Conservation (phyloP, 2,888 invertebrate species). For the Saturnia japonica region DNA sequence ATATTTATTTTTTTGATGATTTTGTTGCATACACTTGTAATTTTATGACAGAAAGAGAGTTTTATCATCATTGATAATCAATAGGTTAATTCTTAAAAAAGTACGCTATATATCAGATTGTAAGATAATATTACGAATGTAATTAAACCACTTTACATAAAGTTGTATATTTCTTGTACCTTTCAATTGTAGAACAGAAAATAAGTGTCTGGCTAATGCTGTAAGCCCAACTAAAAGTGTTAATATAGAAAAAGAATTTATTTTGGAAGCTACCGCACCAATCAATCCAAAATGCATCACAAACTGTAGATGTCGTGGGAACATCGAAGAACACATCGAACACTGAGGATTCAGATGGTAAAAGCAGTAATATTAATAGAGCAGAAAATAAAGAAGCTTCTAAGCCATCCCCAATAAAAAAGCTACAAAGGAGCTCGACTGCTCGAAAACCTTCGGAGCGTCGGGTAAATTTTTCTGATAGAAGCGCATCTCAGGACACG, state of each 20-base stretch:
- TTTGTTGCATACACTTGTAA: too few relatives aligned
- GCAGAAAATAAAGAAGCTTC: conserved; percentile 43
- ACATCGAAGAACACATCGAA: conserved; percentile 63
- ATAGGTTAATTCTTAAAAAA: too few relatives aligned
- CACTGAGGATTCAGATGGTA: conserved; percentile 59
- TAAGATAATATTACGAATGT: too few relatives aligned
- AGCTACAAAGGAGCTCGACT: conserved; percentile 74
- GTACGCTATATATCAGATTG: too few relatives aligned
- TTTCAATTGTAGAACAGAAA: conserved; percentile 81
- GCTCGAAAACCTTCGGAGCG: conserved; percentile 71
- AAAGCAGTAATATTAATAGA: conserved; percentile 54
- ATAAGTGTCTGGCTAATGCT: conserved; percentile 77
- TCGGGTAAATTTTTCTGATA: conserved; percentile 77
- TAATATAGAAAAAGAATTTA: conserved; percentile 60
- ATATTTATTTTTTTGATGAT: too few relatives aligned
- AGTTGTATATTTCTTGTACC: not conserved
- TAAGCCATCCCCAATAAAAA: conserved; percentile 52
- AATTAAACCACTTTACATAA: too few relatives aligned
- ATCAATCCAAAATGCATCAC: conserved; percentile 47
- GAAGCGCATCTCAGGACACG: conserved; percentile 83
- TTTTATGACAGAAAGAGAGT: too few relatives aligned
- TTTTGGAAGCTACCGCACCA: conserved; percentile 48
- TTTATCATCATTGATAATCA: too few relatives aligned
- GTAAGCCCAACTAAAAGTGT: conserved; percentile 56
- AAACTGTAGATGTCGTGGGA: conserved; percentile 50